Evolutionary conservation across 2,797 vertebrate species (phyloP).

Genomic region (Diglossa cyanea): DNA sequence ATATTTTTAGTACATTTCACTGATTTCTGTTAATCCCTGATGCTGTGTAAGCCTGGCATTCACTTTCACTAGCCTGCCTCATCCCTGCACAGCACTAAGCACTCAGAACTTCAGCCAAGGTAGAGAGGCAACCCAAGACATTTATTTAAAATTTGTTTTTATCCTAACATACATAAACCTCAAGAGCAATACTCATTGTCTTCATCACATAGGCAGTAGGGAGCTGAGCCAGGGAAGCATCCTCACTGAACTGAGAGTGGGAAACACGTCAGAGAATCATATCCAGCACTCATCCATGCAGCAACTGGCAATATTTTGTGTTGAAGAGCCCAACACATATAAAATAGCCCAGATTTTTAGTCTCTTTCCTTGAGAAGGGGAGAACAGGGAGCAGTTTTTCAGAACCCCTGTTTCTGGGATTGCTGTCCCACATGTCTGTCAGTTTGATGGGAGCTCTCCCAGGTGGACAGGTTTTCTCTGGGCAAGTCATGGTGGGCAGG

Average conservation of each 20-base stretch:
- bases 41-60: not conserved
- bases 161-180: not conserved
- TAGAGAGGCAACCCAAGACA: not conserved
- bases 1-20: not conserved
- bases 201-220: not conserved
- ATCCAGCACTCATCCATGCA: not conserved
- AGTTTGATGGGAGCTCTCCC: not conserved
- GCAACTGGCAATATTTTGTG: not conserved
- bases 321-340: not conserved
- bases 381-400: not conserved
- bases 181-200: not conserved
- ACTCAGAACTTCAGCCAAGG: not conserved
- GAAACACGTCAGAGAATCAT: not conserved
- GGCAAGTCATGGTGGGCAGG: not conserved
- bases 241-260: not conserved
- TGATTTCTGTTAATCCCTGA: not conserved
- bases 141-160: accelerated
- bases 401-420: not conserved
- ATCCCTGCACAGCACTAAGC: not conserved
- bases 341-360: not conserved
- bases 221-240: not conserved
- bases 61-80: not conserved
- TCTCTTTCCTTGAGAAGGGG: not conserved
- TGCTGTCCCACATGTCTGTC: not conserved
- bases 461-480: not conserved